phyloP scores from a whole-genome alignment of 2,797 vertebrate genomes.

The Sebastes aleutianus region DNA sequence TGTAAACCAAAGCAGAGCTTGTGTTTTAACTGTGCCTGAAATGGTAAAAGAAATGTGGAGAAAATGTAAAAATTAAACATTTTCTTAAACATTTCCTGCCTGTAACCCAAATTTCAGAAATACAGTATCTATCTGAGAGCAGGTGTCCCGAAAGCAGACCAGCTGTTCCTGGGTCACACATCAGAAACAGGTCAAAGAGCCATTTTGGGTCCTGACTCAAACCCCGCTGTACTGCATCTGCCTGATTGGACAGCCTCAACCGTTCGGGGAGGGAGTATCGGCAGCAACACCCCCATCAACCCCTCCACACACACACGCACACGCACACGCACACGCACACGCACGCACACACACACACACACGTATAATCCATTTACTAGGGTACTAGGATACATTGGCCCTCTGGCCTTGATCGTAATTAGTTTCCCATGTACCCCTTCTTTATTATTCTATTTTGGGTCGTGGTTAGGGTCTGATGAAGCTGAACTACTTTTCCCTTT shows the following conservation, averaged over 20 bases:
- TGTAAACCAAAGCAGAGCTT: not conserved
- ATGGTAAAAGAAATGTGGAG: not conserved
- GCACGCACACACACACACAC: not conserved
- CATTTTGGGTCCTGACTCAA: not conserved
- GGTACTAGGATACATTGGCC: constrained; percentile 38
- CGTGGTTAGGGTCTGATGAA: constrained; percentile 26
- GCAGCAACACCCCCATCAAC: not conserved
- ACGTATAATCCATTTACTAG: constrained; percentile 24
- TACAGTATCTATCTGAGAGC: not conserved
- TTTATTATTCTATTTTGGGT: constrained; percentile 48
- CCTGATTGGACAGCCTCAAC: not conserved
- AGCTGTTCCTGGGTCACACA: not conserved
- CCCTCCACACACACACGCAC: not conserved
- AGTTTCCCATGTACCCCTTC: constrained; percentile 36
- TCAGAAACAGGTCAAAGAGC: not conserved
- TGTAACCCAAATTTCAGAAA: not conserved
- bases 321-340: not conserved
- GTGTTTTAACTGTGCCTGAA: not conserved
- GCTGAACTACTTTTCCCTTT: constrained; percentile 59
- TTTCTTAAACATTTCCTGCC: not conserved
- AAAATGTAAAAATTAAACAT: not conserved
- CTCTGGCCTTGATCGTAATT: constrained; percentile 53
- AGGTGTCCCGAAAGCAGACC: not conserved
- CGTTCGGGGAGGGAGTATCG: not conserved
- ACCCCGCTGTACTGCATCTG: not conserved